phyloP scores from a whole-genome alignment of 2,888 invertebrate genomes.

The Pachliopta kotzebuea region DNA sequence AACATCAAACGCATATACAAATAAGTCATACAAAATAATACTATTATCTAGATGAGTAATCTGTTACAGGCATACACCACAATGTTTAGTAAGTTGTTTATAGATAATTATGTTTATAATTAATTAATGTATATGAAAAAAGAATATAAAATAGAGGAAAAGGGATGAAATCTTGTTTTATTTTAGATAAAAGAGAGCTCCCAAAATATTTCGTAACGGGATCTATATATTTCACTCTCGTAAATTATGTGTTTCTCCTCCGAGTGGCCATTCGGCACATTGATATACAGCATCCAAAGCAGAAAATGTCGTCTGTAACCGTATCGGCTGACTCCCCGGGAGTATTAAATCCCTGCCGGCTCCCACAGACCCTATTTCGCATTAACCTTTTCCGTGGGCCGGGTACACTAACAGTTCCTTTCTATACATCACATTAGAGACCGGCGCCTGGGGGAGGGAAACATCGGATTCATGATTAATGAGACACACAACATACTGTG shows the following conservation, averaged over 20 bases:
- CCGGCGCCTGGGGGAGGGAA: neutral
- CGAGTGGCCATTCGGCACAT: conserved; percentile 22
- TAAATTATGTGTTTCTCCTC: conserved; percentile 17
- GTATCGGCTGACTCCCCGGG: conserved; percentile 12
- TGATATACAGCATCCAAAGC: conserved; percentile 17
- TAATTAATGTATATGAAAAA: no score
- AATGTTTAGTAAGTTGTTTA: no score
- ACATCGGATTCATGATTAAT: conserved; percentile 13
- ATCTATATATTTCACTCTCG: conserved; percentile 18
- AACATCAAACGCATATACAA: no score
- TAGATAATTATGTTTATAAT: no score
- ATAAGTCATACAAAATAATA: no score
- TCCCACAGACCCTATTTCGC: conserved; percentile 24
- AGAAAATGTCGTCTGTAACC: conserved; percentile 17
- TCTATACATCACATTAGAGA: conserved; percentile 16
- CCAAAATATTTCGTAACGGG: neutral
- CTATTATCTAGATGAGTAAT: no score
- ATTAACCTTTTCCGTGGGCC: conserved; percentile 25
- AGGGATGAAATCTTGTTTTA: no score
- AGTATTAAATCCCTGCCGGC: conserved; percentile 23
- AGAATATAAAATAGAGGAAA: no score
- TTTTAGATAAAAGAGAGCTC: no score
- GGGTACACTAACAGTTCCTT: conserved; percentile 11
- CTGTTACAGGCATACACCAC: no score
- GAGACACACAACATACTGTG: neutral